These are phyloP conservation scores for Melanerpes aurifrons DNA, from an alignment of 2,113 vertebrate genomes.

Conservation along the genomic window DNA sequence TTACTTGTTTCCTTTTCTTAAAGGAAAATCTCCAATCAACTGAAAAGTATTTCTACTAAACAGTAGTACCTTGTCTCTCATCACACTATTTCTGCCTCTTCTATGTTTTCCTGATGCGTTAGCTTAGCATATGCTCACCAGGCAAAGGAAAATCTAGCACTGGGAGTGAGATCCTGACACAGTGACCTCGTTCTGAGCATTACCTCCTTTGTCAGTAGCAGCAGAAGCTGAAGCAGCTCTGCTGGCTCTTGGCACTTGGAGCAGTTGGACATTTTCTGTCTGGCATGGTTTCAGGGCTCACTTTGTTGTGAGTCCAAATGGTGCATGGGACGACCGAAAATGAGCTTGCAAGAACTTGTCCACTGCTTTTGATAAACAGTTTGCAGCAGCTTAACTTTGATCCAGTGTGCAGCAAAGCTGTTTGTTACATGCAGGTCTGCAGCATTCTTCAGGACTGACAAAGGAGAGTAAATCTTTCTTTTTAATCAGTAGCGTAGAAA, in stretches of 20 bases:
- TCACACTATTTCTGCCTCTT: not conserved
- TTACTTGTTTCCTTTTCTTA: not conserved
- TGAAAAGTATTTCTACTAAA: not conserved
- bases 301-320: conserved; percentile 20
- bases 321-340: conserved; percentile 24
- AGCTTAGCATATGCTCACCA: not conserved
- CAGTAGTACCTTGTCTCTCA: not conserved
- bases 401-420: not conserved
- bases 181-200: conserved; percentile 75
- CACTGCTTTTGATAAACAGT: conserved; percentile 42
- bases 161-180: conserved; percentile 67
- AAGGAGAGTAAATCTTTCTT: conserved; percentile 11
- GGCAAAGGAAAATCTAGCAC: conserved; percentile 1
- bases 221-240: conserved; percentile 40
- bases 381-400: conserved; percentile 62
- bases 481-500: conserved; percentile 26
- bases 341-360: conserved; percentile 66
- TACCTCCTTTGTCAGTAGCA: conserved; percentile 42
- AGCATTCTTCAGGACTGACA: conserved; percentile 12
- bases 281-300: conserved; percentile 48
- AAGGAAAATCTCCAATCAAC: not conserved
- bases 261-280: conserved; percentile 51
- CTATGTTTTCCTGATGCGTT: not conserved
- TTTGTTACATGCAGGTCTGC: conserved; percentile 18
- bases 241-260: conserved; percentile 40